A percentile compares a stretch with the other conserved stretches of the same genome.
These are phyloP conservation scores for Danionella dracula DNA, from an alignment of 2,797 vertebrate genomes.

Conservation along the genomic window DNA sequence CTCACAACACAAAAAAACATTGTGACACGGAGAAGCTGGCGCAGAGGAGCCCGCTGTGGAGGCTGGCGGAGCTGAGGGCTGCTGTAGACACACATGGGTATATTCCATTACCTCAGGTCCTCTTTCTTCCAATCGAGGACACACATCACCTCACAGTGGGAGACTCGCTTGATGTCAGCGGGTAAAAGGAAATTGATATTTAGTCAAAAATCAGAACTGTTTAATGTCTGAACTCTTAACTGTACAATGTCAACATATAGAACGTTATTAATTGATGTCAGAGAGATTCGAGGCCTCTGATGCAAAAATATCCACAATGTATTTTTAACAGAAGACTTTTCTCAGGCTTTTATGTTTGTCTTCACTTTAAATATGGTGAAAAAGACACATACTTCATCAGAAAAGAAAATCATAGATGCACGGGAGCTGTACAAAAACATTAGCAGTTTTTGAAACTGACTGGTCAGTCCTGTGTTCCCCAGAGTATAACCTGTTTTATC, in stretches of 20 bases:
- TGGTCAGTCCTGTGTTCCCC: no score
- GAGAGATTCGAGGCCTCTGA: no score
- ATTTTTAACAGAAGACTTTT: no score
- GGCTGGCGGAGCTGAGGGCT: constrained; percentile 11
- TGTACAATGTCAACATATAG: constrained; percentile 8
- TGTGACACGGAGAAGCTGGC: constrained; percentile 57
- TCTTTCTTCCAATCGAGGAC: constrained; percentile 11
- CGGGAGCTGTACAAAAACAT: no score
- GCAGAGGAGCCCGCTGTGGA: constrained; percentile 30
- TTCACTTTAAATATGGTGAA: no score
- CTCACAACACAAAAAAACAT: constrained; percentile 58
- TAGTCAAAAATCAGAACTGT: constrained; percentile 1
- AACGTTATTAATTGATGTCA: not conserved
- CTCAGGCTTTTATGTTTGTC: no score
- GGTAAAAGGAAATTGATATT: constrained; percentile 24
- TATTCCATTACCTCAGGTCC: constrained; percentile 31
- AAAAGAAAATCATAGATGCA: no score
- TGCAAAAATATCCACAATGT: no score
- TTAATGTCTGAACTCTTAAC: constrained; percentile 4
- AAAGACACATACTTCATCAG: no score
- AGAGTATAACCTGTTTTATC: no score
- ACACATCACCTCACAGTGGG: not conserved
- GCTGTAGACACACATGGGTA: constrained; percentile 12
- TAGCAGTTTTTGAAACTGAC: no score
- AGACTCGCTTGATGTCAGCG: constrained; percentile 12